Percentiles rank a stretch among this genome's conserved stretches.
Conservation (phyloP, 2,888 invertebrate species). For the Noctua janthe region DNA sequence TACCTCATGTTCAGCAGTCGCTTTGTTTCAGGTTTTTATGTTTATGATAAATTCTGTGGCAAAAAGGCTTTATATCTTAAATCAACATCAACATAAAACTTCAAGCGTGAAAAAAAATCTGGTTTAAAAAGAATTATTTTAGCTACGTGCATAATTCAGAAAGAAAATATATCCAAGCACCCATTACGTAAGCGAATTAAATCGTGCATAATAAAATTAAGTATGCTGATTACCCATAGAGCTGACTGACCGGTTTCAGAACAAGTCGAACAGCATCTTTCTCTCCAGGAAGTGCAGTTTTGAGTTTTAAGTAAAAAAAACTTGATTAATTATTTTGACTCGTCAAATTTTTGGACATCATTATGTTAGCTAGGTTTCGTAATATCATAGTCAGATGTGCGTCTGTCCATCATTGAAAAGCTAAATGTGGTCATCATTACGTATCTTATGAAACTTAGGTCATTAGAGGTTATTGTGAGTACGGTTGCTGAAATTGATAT, state of each 20-base stretch:
- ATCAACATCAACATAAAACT: not conserved
- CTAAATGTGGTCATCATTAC: constrained; percentile 32
- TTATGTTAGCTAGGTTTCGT: constrained; percentile 18
- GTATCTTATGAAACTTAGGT: constrained; percentile 27
- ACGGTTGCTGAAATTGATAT: constrained; percentile 29
- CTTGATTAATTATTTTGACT: constrained; percentile 21
- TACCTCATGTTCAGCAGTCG: too few relatives aligned
- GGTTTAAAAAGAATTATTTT: not conserved
- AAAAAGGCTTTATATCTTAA: not conserved
- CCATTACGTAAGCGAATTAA: constrained; percentile 6
- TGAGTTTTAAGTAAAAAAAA: constrained; percentile 21
- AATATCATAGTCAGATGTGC: not conserved
- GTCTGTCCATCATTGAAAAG: constrained; percentile 5
- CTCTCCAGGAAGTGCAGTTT: constrained; percentile 55
- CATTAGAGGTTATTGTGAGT: constrained; percentile 25
- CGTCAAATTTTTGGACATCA: constrained; percentile 12
- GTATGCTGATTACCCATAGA: constrained; percentile 37
- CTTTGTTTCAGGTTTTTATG: not conserved
- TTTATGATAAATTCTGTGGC: too few relatives aligned
- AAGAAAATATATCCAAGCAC: not conserved
- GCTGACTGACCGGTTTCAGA: constrained; percentile 43
- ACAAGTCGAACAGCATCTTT: constrained; percentile 57
- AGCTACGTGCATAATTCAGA: not conserved
- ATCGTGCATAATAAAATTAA: constrained; percentile 33
- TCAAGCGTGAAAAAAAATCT: not conserved